Evolutionary conservation across 2,797 vertebrate genomes (phyloP).

Genomic region (Odontamblyopus lacepedii): DNA sequence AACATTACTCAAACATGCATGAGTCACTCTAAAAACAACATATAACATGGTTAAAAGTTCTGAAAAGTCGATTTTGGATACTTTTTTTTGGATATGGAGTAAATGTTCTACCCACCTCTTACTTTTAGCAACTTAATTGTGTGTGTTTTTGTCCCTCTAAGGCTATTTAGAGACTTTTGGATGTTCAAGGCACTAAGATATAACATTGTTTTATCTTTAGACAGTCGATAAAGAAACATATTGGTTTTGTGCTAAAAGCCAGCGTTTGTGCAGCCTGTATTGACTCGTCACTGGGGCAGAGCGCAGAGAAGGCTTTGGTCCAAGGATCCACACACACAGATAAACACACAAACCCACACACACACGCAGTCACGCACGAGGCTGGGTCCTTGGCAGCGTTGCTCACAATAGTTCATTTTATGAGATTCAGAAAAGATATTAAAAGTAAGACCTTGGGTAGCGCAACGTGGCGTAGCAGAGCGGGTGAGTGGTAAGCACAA

Average conservation of each 20-base stretch:
- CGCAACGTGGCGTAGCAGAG: conserved; percentile 50
- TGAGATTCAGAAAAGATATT: conserved; percentile 60
- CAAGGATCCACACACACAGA: conserved; percentile 31
- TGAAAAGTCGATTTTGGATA: no score
- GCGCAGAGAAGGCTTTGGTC: conserved; percentile 40
- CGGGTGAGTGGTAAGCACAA: conserved; percentile 30
- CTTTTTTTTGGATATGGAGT: no score
- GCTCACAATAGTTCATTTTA: conserved; percentile 59
- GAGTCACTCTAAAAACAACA: no score
- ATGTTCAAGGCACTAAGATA: conserved; percentile 67
- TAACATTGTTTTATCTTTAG: conserved; percentile 69
- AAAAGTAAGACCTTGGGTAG: conserved; percentile 65
- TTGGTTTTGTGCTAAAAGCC: conserved; percentile 76
- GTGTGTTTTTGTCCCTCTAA: conserved; percentile 12
- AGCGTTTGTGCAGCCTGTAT: conserved; percentile 62
- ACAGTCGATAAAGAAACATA: conserved; percentile 68
- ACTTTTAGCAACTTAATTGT: conserved; percentile 41
- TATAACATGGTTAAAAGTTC: no score
- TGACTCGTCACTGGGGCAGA: conserved; percentile 64
- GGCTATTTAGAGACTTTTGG: conserved; percentile 65
- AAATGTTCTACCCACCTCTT: background rate
- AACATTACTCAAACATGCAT: no score
- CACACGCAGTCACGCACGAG: conserved; percentile 6
- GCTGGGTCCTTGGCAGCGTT: conserved; percentile 37
- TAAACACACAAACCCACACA: conserved; percentile 15